Base-by-base conservation (phyloP, 1,140 invertebrate genomes). In the Cydia amplana region DNA sequence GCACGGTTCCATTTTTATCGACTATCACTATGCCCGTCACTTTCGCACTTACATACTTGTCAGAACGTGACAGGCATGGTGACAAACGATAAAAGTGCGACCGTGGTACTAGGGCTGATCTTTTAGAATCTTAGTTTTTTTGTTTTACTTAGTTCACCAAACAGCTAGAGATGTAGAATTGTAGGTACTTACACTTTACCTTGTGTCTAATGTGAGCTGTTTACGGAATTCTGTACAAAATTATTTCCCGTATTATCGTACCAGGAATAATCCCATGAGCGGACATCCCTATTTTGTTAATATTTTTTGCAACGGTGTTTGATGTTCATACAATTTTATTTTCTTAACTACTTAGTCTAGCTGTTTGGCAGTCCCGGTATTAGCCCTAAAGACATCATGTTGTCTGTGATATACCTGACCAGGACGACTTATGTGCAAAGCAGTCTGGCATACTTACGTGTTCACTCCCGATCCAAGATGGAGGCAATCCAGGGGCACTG, bases 381-480 rank as follows among this genome's bases (percentile, higher is more conserved):
- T 23, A 9, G 2, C 55, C 55, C 20, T 23, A 12, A 7, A 60
- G 55, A 12, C 55, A 60, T 60, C 12, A 1, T 60, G 2, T 23
- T 60, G 18, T 9, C 18, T 23, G 55, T 60, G 16, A 23, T 18
- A 49, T 18, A 55, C 55, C 55, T 23, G 55, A 60, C 55, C 55
- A 60, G 9, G 55, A 60, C 55, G 55, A 60, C 55, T 60, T 60
- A 23, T 55, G 32, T 36, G 65, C 23, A 10, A 70, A 70, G 65
- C 65, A 36, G 65, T 60, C 65, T 25, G 46, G 72, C 46, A 73
- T 73, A 73, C 72, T 73, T 73, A 73, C 72, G 40, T 25, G 46
- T 49, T 70, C 20, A 49, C 32, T 36, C 49, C n/a, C 28, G n/a
- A 70, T 70, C 65, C 65, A 18, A 40, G n/a, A 23, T 20, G 20